Evolutionary conservation across 1,140 invertebrate species (phyloP), one percentile per base, ranked within the genome.

Genomic region (Maconellicoccus hirsutus): DNA sequence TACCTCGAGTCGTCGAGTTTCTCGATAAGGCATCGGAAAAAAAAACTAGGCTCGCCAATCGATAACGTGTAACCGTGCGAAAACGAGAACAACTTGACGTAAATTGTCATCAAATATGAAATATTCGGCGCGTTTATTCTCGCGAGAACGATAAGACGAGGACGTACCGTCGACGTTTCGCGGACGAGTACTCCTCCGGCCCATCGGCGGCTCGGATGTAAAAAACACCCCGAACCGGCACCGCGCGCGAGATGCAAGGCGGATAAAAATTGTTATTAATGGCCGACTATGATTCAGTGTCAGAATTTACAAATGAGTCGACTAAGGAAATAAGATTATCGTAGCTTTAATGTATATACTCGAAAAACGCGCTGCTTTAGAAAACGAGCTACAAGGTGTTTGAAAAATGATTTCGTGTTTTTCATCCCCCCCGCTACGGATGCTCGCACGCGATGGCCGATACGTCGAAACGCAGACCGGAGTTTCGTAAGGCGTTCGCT

Each of bases 291-390:
- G 42, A 52, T 52, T 52, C 42, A 52, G 42, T 52, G 42, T 52
- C 42, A 52, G 42, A 52, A 52, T 52, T 52, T 52, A 52, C 42
- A 52, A 52, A 52, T 52, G 42, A 52, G 42, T 52, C 42, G 42
- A 52, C 42, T 52, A 52, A 52, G 42, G 42, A 52, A 52, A 52
- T 52, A 52, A 52, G 42, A 52, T 52, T 52, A 52, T 52, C 42
- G 42, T 16, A 52, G 42, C 42, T 52, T 52, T 52, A 52, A 52
- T 52, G 42, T 52, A 52, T 52, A 19, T 16, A 52, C 42, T 52
- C 42, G 42, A 52, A 52, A n/a, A 52, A 33, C 29, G 29, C 29
- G 4, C 3, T 19, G 42, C 16, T 52, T 52, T 52, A 52, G 6
- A 52, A 52, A 52, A 52, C n/a, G n/a, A 2, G 42, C 42, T 52